phyloP scores from a whole-genome alignment of 1,140 invertebrate genomes.

The Conus betulinus region DNA sequence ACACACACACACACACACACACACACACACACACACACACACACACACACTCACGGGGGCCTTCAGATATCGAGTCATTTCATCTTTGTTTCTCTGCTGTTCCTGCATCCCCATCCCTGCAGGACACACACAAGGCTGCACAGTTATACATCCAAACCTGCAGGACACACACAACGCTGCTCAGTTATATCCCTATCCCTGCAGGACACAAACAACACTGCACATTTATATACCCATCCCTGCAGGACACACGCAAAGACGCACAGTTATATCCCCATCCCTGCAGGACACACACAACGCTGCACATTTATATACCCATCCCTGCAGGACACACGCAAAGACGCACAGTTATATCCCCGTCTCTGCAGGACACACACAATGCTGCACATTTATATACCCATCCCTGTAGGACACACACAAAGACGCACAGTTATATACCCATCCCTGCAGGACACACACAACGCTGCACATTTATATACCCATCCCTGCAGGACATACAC shows the following conservation, averaged over 20 bases:
- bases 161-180: not conserved
- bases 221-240: too few species aligned
- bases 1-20: not conserved
- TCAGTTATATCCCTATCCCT: too few species aligned
- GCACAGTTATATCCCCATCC: too few species aligned
- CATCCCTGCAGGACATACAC: not conserved
- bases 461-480: not conserved
- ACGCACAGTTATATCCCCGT: too few species aligned
- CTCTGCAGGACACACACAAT: too few species aligned
- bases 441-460: not conserved
- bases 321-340: too few species aligned
- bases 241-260: too few species aligned
- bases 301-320: too few species aligned
- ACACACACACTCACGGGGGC: conserved; percentile 52
- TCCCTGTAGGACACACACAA: not conserved
- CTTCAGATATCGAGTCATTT: conserved; percentile 48
- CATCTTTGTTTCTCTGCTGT: conserved; percentile 57
- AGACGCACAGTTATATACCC: too few species aligned
- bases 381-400: not conserved
- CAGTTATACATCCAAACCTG: not conserved
- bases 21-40: not conserved
- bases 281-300: too few species aligned
- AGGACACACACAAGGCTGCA: conserved; percentile 26
- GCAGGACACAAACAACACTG: too few species aligned
- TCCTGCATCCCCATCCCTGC: conserved; percentile 56